Evolutionary conservation across 2,113 vertebrate species (phyloP).

Genomic region (Rhea pennata): DNA sequence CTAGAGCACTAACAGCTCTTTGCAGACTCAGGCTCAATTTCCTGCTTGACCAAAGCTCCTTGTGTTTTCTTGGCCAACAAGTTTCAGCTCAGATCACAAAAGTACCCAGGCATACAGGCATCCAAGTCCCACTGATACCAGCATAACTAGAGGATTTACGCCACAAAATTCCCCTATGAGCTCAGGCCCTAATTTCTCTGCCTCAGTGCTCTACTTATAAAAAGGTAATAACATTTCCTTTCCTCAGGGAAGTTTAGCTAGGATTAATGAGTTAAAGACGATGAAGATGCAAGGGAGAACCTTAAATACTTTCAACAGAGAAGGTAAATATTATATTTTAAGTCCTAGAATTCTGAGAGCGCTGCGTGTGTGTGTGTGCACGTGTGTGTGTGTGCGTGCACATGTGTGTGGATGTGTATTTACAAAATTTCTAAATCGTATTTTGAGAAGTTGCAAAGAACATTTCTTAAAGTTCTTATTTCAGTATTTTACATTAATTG

Average conservation of each 20-base stretch:
- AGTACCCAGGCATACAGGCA: neutral
- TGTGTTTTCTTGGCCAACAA: neutral
- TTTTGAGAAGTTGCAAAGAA: neutral
- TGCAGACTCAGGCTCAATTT: neutral
- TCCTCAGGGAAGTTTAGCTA: neutral
- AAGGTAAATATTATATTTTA: neutral
- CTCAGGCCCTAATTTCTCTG: neutral
- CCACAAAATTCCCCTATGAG: neutral
- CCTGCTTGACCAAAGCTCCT: neutral
- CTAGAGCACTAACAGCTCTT: neutral
- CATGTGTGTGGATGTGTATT: neutral
- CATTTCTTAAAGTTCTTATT: neutral
- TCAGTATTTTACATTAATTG: neutral
- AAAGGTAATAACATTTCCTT: neutral
- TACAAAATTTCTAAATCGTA: neutral
- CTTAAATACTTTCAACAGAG: neutral
- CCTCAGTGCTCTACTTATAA: neutral
- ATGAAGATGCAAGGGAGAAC: neutral
- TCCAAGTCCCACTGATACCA: neutral
- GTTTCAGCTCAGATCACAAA: neutral
- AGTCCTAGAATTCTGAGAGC: neutral
- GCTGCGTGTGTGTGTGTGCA: accelerated
- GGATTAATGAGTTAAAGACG: neutral
- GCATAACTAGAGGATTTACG: neutral
- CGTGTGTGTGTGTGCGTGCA: accelerated